These are phyloP conservation scores for Forbesichthys agassizii DNA, from an alignment of 2,113 vertebrate species.

Conservation along the genomic window DNA sequence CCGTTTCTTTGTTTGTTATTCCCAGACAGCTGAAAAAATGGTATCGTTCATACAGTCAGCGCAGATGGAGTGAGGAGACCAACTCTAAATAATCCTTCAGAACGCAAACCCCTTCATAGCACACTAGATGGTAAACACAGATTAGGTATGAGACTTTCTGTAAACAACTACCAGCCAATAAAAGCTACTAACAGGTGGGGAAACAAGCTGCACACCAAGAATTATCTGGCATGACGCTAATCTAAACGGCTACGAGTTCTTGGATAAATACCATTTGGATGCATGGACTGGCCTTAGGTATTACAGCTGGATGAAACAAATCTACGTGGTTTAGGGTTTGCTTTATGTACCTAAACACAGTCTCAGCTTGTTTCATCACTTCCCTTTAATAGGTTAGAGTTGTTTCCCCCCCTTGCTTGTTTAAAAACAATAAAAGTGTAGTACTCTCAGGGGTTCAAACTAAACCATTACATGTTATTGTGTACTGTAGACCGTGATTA, in stretches of 20 bases:
- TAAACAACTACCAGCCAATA: conserved; percentile 21
- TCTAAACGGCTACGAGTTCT: conserved; percentile 15
- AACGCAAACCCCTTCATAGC: conserved; percentile 43
- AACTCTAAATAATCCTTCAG: conserved; percentile 21
- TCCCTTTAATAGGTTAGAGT: background rate
- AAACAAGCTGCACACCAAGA: conserved; percentile 49
- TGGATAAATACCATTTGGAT: conserved; percentile 13
- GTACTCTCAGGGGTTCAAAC: background rate
- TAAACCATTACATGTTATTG: background rate
- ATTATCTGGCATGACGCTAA: conserved; percentile 32
- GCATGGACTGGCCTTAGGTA: conserved; percentile 30
- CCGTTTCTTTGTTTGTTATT: too few species aligned
- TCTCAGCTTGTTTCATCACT: too few species aligned
- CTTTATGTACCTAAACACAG: too few species aligned
- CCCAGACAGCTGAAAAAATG: background rate
- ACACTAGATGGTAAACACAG: conserved; percentile 57
- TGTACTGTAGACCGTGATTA: conserved; percentile 12
- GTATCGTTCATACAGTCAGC: background rate
- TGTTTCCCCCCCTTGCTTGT: background rate
- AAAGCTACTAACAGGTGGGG: conserved; percentile 18
- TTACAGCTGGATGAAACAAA: conserved; percentile 36
- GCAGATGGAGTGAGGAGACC: background rate
- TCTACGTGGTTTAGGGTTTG: background rate
- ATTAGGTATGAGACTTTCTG: conserved; percentile 37
- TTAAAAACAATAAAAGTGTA: background rate